Evolutionary conservation across 2,888 invertebrate genomes (phyloP), one percentile per base, ranked within the genome.

Genomic region (Spodoptera littoralis): DNA sequence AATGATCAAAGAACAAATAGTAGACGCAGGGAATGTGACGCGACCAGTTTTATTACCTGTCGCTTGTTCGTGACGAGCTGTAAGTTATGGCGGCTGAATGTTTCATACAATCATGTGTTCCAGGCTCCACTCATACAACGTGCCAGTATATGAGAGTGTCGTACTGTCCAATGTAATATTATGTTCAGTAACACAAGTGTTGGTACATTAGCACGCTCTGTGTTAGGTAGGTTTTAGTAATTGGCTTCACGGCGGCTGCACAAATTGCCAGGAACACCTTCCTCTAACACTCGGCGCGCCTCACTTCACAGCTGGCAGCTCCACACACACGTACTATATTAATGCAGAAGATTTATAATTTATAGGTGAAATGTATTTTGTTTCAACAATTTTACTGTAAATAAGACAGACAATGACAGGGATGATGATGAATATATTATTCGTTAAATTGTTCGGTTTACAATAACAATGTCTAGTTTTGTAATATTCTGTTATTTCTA

Each of bases 171-270:
- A 9, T 8, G 6, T 36, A 36, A 8, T 36, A 27, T 27, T 27
- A 36, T 36, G 36, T 36, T 36, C 8, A 9, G 36, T 36, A 1
- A 5, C 18, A 45, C 22, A 48, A 22, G 12, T 41, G 41, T 36
- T 36, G 50, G 47, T 41, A 52, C 44, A 44, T 53, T 30, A 58
- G 43, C 11, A 13, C 13, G 52, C 42, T 56, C 45, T 48, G 73
- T 36, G 27, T 9, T 11, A 42, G 52, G 43, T 44, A 69, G 79
- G 63, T 64, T 78, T 60, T 68, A 66, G 72, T 77, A 78, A 77
- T 77, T 77, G 79, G 76, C 79, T 76, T 56, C 57, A 64, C 65
- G 72, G 69, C 52, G 46, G 58, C 65, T 53, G 78, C 79, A 58
- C 76, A 64, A 65, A 69, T 76, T 78, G 58, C 76, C 51, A n/a